These are phyloP conservation scores for Hecatera dysodea DNA, from an alignment of 2,888 invertebrate genomes.

Conservation along the genomic window DNA sequence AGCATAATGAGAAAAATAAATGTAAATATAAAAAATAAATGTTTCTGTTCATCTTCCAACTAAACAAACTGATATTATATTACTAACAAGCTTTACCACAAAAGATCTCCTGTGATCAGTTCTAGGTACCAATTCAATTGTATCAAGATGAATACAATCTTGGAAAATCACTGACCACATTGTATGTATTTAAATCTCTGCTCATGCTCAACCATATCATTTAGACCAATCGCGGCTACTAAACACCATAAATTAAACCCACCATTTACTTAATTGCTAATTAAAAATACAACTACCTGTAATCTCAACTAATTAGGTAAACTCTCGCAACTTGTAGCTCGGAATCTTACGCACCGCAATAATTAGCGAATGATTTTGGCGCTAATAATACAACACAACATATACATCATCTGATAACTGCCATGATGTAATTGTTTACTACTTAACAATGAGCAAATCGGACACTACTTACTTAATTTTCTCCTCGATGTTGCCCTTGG, in stretches of 20 bases:
- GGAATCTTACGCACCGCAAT: conserved; percentile 12
- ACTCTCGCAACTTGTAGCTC: conserved; percentile 5
- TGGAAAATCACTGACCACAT: conserved; percentile 50
- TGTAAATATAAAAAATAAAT: too few species aligned
- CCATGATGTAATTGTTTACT: conserved; percentile 71
- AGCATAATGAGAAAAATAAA: not conserved
- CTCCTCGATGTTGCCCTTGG: conserved; percentile 96
- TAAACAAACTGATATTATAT: conserved; percentile 10
- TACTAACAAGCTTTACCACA: conserved; percentile 26
- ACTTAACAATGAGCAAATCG: conserved; percentile 39
- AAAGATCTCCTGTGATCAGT: conserved; percentile 4
- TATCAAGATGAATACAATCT: conserved; percentile 28
- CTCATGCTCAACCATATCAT: conserved; percentile 45
- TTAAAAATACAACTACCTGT: conserved; percentile 20
- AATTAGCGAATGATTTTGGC: conserved; percentile 23
- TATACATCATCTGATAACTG: conserved; percentile 38
- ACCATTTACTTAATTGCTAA: conserved; percentile 24
- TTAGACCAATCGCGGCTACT: conserved; percentile 40
- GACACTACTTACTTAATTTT: conserved; percentile 92
- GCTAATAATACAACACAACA: conserved; percentile 30
- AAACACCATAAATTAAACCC: conserved; percentile 21
- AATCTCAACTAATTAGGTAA: conserved; percentile 30
- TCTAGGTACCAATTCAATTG: conserved; percentile 18
- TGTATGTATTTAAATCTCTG: conserved; percentile 34
- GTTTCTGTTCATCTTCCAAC: not conserved